Evolutionary conservation across 2,888 invertebrate species (phyloP).

Genomic region (Himalopsyche tibetana): DNA sequence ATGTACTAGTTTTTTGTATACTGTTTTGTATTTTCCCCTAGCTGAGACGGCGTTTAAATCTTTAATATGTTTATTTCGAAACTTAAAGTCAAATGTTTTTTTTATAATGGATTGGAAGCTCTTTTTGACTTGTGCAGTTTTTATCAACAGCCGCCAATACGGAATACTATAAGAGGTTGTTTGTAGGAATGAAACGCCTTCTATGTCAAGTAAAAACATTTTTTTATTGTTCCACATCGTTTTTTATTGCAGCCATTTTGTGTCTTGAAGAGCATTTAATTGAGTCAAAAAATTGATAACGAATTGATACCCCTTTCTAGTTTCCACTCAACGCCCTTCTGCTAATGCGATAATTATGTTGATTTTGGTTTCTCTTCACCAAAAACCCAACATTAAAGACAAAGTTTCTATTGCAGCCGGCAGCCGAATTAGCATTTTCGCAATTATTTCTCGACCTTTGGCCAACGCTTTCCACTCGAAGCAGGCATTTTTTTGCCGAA

Average conservation of each 20-base stretch:
- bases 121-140: too few species aligned
- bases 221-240: not conserved
- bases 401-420: constrained; percentile 60
- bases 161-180: too few species aligned
- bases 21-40: too few species aligned
- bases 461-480: constrained; percentile 7
- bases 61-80: too few species aligned
- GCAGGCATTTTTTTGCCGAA: constrained; percentile 20
- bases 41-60: too few species aligned
- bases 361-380: constrained; percentile 56
- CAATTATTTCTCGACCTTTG: constrained; percentile 44
- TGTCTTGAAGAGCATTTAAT: constrained; percentile 38
- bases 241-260: not conserved
- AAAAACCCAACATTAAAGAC: constrained; percentile 52
- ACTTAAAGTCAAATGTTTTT: too few species aligned
- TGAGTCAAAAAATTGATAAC: constrained; percentile 29
- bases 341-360: constrained; percentile 64
- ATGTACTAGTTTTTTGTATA: too few species aligned
- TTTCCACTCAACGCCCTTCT: constrained; percentile 1
- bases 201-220: too few species aligned
- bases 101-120: too few species aligned
- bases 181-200: too few species aligned
- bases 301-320: constrained; percentile 37
- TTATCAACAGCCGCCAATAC: too few species aligned
- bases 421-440: constrained; percentile 59